Evolutionary conservation across 2,113 vertebrate species (phyloP).

Genomic region (Tachuris rubrigastra): DNA sequence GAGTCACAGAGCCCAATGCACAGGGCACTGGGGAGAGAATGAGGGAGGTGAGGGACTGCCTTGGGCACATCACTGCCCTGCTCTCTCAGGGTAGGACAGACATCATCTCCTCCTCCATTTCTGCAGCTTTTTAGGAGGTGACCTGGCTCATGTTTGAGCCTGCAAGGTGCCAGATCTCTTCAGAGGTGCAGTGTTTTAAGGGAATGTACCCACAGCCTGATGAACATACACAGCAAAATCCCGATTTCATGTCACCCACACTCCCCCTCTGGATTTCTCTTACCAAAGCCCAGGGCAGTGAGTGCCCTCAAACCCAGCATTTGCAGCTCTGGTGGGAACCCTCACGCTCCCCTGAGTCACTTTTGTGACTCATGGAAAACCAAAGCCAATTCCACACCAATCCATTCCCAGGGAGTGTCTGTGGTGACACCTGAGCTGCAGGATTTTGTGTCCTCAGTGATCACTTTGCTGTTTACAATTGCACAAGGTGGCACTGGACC

Average conservation of each 20-base stretch:
- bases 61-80: not conserved
- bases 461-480: not conserved
- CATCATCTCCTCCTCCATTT: not conserved
- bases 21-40: not conserved
- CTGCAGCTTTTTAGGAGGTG: not conserved
- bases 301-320: not conserved
- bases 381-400: not conserved
- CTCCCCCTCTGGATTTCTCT: not conserved
- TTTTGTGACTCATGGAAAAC: not conserved
- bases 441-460: not conserved
- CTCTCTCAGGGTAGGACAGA: not conserved
- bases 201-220: not conserved
- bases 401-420: not conserved
- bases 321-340: not conserved
- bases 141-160: not conserved
- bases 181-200: not conserved
- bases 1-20: not conserved
- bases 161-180: not conserved
- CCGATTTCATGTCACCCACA: not conserved
- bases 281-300: not conserved
- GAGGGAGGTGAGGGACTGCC: not conserved
- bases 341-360: fast-evolving
- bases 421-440: not conserved
- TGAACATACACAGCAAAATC: not conserved
- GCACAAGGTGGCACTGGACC: not conserved